Conservation (phyloP, 2,797 vertebrate species). For the Neopelma chrysocephalum region DNA sequence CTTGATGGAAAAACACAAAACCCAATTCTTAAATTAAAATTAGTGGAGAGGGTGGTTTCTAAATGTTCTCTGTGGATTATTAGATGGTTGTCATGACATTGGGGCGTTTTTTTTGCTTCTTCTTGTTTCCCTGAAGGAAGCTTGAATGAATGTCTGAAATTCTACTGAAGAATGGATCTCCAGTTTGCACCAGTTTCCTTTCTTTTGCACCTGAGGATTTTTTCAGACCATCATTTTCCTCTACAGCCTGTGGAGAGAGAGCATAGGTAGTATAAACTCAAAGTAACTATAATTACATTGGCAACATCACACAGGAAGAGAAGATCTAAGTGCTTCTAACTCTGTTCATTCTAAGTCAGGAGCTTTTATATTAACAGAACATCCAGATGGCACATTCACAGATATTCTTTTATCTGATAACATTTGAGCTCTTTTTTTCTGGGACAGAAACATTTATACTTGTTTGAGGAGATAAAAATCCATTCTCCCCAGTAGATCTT, state of each 20-base stretch:
- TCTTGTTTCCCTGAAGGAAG: not conserved
- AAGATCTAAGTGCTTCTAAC: not conserved
- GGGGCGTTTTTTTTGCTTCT: not conserved
- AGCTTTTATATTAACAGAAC: not conserved
- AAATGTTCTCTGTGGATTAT: not conserved
- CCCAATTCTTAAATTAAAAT: not conserved
- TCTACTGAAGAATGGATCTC: not conserved
- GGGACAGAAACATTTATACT: not conserved
- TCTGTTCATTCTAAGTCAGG: not conserved
- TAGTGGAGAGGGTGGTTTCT: not conserved
- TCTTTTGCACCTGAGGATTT: not conserved
- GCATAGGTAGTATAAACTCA: not conserved
- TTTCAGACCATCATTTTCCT: not conserved
- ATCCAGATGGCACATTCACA: not conserved
- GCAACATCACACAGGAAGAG: not conserved
- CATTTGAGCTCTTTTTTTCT: not conserved
- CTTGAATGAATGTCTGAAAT: not conserved
- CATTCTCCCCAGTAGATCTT: not conserved
- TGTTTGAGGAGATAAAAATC: not conserved
- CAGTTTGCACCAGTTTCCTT: not conserved
- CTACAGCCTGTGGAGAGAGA: not conserved
- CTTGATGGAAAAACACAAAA: not conserved
- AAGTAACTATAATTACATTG: not conserved
- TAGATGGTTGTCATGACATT: not conserved
- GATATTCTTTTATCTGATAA: not conserved